Percentiles rank a stretch among this genome's conserved stretches.
These are phyloP conservation scores for Aplysina aerophoba DNA, from an alignment of 37 sponge, comb jelly and placozoan species.

Conservation along the genomic window DNA sequence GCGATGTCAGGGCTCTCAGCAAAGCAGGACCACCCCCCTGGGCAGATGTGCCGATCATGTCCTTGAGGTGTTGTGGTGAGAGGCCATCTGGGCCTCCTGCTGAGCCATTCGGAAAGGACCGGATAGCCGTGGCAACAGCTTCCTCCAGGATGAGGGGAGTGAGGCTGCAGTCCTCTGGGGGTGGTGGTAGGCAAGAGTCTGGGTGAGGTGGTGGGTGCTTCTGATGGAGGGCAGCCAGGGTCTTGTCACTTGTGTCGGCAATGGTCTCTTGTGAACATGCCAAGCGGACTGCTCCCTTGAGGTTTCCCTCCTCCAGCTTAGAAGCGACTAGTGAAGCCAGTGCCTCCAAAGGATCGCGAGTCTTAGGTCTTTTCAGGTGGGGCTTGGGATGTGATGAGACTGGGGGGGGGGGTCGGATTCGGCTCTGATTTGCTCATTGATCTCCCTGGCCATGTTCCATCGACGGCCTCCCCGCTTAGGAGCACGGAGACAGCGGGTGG, in stretches of 20 bases:
- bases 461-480: slow-evolving; percentile 2
- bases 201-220: slow-evolving; percentile 23
- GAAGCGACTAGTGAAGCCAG: not conserved
- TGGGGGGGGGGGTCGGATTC: not conserved
- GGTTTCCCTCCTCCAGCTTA: slow-evolving; percentile 16
- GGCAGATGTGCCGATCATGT: slow-evolving; percentile 13
- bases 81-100: slow-evolving; percentile 58
- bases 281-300: slow-evolving; percentile 12
- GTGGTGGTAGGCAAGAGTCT: not conserved
- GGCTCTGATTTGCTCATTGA: not conserved
- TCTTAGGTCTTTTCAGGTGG: not conserved
- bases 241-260: not conserved
- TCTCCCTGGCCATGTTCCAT: not conserved
- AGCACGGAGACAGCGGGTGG: not conserved
- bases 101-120: slow-evolving; percentile 44
- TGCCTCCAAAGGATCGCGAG: not conserved
- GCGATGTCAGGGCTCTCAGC: slow-evolving; percentile 28
- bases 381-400: not conserved
- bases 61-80: slow-evolving; percentile 49
- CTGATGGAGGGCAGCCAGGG: not conserved
- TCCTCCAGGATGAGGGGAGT: not conserved
- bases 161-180: not conserved
- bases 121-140: not conserved
- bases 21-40: slow-evolving; percentile 27
- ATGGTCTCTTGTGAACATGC: slow-evolving; percentile 14